Conservation (phyloP, 2,888 invertebrate species). For the Melanophora roralis region DNA sequence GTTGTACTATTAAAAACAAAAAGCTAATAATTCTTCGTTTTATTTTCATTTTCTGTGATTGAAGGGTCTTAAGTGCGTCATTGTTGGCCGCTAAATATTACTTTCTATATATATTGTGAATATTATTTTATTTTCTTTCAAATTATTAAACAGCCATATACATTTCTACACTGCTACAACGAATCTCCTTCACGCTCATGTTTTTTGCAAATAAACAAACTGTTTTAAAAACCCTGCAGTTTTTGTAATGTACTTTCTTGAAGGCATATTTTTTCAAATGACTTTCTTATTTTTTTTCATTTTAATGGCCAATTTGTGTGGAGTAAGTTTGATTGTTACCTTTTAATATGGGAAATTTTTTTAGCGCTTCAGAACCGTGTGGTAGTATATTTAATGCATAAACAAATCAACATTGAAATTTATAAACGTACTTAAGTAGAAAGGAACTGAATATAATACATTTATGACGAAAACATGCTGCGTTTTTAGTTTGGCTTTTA, state of each 20-base stretch:
- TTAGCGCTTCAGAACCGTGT: no score
- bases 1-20: no score
- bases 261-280: no score
- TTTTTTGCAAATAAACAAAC: no score
- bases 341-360: no score
- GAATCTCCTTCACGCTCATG: no score
- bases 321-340: no score
- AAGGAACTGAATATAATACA: not conserved
- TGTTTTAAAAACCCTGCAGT: no score
- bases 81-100: slow-evolving; percentile 70
- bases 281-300: no score
- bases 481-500: slow-evolving; percentile 21
- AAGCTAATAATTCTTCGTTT: not conserved
- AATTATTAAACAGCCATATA: slow-evolving; percentile 24
- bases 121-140: slow-evolving; percentile 38
- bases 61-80: slow-evolving; percentile 75
- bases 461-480: slow-evolving; percentile 11
- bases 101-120: slow-evolving; percentile 13
- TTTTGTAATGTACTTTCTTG: no score
- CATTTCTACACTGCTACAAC: not conserved
- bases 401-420: not conserved
- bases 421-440: not conserved
- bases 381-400: not conserved
- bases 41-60: slow-evolving; percentile 26
- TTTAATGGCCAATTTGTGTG: no score